Evolutionary conservation across 2,113 vertebrate species (phyloP).

Genomic region (Leucopsar rothschildi): DNA sequence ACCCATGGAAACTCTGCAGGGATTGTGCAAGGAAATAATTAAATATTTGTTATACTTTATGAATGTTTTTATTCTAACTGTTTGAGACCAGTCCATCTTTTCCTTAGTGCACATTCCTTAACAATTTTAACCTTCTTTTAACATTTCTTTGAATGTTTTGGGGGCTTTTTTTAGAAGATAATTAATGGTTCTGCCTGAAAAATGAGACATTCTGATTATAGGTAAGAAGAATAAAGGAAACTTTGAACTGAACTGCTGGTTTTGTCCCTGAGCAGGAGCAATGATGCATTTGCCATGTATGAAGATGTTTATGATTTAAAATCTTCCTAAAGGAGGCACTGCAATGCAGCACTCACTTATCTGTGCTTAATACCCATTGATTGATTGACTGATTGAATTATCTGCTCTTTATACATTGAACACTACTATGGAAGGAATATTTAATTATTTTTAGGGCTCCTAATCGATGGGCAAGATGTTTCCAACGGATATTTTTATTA

Average conservation of each 20-base stretch:
- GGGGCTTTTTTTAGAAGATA: no score
- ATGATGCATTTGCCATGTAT: background rate
- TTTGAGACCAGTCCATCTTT: background rate
- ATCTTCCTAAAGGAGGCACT: background rate
- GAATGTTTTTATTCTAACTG: background rate
- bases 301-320: background rate
- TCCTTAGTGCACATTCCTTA: fast-evolving
- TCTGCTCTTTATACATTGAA: background rate
- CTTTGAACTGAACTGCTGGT: background rate
- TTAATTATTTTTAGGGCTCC: background rate
- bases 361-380: background rate
- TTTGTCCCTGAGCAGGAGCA: background rate
- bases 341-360: background rate
- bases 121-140: background rate
- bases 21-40: background rate
- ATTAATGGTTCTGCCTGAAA: background rate
- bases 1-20: background rate
- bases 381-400: background rate
- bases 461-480: background rate
- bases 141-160: no score
- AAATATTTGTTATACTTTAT: background rate
- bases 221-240: background rate
- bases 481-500: background rate
- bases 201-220: background rate
- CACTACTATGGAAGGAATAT: background rate